Evolutionary conservation across 2,888 invertebrate species (phyloP).

Genomic region (Andrena bucephala): DNA sequence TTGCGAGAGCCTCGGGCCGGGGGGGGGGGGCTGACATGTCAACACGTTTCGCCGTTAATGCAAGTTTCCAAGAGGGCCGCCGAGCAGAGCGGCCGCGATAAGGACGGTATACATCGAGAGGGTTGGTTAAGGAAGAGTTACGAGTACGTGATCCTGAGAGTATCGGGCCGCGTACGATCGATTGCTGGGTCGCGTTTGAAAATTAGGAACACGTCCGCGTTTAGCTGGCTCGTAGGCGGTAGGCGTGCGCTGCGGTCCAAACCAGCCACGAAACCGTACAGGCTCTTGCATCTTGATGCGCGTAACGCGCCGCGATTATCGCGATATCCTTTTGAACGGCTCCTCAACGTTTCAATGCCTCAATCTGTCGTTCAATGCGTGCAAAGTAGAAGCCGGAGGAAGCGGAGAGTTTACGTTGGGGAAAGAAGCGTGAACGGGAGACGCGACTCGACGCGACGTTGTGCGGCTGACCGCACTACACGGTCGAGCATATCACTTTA

Average conservation of each 20-base stretch:
- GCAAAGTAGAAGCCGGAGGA: neutral
- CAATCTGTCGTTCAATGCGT: too few relatives aligned
- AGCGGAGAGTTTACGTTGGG: too few relatives aligned
- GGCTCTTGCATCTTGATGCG: neutral
- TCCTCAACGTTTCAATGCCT: too few relatives aligned
- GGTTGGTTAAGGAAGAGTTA: slow-evolving; percentile 70
- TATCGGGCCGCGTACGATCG: slow-evolving; percentile 72
- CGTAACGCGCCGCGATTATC: neutral
- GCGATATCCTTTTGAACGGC: neutral
- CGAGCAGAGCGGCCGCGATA: slow-evolving; percentile 62
- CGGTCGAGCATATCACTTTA: slow-evolving; percentile 49
- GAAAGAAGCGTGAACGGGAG: too few relatives aligned
- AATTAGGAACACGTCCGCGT: slow-evolving; percentile 69
- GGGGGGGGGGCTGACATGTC: slow-evolving; percentile 49
- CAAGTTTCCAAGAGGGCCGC: slow-evolving; percentile 51
- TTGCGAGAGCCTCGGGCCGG: slow-evolving; percentile 34
- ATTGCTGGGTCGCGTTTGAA: slow-evolving; percentile 65
- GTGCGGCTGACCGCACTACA: neutral
- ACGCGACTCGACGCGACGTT: slow-evolving; percentile 1
- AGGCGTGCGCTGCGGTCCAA: neutral
- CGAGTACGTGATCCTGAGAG: slow-evolving; percentile 69
- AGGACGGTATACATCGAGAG: slow-evolving; percentile 66
- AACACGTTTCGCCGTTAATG: slow-evolving; percentile 64
- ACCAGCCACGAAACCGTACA: slow-evolving; percentile 11
- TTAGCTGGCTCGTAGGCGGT: slow-evolving; percentile 27